Conservation (phyloP, 2,113 vertebrate species). For the Ranitomeya imitator region DNA sequence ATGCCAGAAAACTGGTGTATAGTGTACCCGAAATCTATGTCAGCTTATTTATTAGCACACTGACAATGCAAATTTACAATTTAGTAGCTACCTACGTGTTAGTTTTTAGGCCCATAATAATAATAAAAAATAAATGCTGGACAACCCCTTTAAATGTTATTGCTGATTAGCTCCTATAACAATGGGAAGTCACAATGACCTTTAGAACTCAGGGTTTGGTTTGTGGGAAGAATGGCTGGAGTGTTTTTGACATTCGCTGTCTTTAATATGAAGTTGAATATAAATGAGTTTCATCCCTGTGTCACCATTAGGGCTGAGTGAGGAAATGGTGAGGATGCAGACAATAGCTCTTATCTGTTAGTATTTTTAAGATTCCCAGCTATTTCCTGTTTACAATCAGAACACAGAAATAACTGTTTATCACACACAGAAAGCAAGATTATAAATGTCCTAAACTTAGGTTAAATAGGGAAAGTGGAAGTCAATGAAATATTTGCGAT, state of each 20-base stretch:
- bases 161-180: not conserved
- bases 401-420: conserved; percentile 62
- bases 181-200: not conserved
- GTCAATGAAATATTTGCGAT: conserved; percentile 53
- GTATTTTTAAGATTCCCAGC: conserved; percentile 72
- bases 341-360: conserved; percentile 79
- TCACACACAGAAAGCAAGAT: conserved; percentile 59
- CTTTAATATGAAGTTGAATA: conserved; percentile 70
- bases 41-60: too few relatives aligned
- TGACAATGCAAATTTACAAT: too few relatives aligned
- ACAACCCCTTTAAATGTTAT: not conserved
- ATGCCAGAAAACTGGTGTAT: too few relatives aligned
- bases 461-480: conserved; percentile 57
- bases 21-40: too few relatives aligned
- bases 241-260: conserved; percentile 59
- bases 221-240: conserved; percentile 65
- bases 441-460: conserved; percentile 54
- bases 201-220: conserved; percentile 31
- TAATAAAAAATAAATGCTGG: too few relatives aligned
- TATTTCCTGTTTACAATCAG: conserved; percentile 78
- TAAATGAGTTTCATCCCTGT: conserved; percentile 69
- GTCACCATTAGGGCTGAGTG: conserved; percentile 63
- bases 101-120: too few relatives aligned
- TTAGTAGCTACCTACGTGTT: too few relatives aligned
- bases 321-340: conserved; percentile 66